Conservation (phyloP, 1,140 invertebrate species). For the Bombus picipes region DNA sequence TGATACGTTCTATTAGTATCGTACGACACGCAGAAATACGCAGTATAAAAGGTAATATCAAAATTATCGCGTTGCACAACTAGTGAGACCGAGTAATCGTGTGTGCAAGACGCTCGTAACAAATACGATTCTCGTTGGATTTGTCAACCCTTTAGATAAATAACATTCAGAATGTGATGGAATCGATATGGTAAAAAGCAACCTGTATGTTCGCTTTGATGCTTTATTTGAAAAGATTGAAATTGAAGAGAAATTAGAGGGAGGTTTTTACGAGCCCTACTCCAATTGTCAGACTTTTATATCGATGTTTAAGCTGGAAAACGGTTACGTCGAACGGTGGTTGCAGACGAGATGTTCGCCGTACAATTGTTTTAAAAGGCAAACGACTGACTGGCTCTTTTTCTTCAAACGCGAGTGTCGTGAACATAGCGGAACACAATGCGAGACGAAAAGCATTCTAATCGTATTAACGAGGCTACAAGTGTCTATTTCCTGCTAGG, state of each 20-base stretch:
- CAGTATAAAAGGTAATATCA: background rate
- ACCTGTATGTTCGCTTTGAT: background rate
- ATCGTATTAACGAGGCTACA: constrained; percentile 66
- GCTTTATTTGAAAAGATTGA: too few relatives aligned
- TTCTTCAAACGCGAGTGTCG: background rate
- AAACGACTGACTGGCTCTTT: too few relatives aligned
- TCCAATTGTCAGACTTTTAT: too few relatives aligned
- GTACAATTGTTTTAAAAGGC: too few relatives aligned
- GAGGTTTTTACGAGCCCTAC: too few relatives aligned
- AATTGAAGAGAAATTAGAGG: too few relatives aligned
- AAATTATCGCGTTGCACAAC: background rate
- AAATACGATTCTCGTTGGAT: background rate
- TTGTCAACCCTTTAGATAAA: background rate
- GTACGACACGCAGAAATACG: background rate
- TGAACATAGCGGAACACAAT: constrained; percentile 3
- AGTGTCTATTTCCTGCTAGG: constrained; percentile 73
- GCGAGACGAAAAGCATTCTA: constrained; percentile 45
- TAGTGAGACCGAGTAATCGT: background rate
- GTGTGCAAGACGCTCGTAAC: background rate
- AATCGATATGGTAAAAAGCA: too few relatives aligned
- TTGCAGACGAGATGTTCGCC: too few relatives aligned
- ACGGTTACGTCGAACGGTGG: too few relatives aligned
- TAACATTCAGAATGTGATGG: too few relatives aligned
- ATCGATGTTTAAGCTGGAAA: too few relatives aligned
- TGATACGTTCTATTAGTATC: background rate